Base-by-base conservation (phyloP, 2,888 invertebrate species). In the Gymnosoma rotundatum region DNA sequence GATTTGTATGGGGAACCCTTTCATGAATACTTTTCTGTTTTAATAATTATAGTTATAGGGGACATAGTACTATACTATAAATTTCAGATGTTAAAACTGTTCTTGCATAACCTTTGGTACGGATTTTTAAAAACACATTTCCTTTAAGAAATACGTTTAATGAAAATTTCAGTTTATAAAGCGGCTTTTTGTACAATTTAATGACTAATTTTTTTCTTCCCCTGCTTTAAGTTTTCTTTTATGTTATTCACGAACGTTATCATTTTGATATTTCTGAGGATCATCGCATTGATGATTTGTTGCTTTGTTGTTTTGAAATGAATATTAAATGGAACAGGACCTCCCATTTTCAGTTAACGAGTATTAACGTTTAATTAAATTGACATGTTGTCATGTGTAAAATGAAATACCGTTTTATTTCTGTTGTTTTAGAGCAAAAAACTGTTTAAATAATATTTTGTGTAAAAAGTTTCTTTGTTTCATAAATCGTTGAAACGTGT, bases 311-410 rank as follows among this genome's bases (percentile, higher is more conserved):
- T 56, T 64, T 25, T 18, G 25, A 73, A 73, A 60, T 66, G 50
- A 54, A 20, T 50, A 63, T 81, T 69, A 36, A 81, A 78, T 60
- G 67, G 20, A 69, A 78, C 78, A 78, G 84, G 84, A 84, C 81
- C 84, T 81, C 84, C 84, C 84, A 78, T 78, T 81, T 84, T 60
- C 38, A 52, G 50, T 73, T 45, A 56, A 58, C 52, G 42, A 16
- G 60, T 81, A 81, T 84, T 84, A 70, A 50, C 78, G 66, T 84
- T 84, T 84, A 84, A 84, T 84, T 81, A 84, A 78, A 81, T 74
- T 81, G 84, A 78, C 78, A 84, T 70, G 81, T 81, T 84, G 84
- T 81, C 81, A 72, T 82, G 76, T 69, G 69, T 61, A 75, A 75
- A 78, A 78, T 82, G 60, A 82, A 83, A 83, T 83, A 83, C 69